Evolutionary conservation across 2,113 vertebrate genomes (phyloP), one percentile per base, ranked within the genome.

Genomic region (Cyanocitta stelleri): DNA sequence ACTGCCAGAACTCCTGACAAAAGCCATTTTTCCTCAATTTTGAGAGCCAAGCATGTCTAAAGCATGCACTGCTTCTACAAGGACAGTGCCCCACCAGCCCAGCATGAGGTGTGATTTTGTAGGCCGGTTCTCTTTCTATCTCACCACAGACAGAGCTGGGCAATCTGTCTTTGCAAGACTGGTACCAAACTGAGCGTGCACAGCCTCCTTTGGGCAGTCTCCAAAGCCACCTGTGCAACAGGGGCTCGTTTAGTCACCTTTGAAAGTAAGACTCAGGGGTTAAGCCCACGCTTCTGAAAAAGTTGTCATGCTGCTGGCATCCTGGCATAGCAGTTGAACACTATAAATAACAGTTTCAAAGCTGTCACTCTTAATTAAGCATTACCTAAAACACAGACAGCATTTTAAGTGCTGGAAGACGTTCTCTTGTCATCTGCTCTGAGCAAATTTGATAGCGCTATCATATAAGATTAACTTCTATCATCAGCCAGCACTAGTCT

Each of bases 321-420:
- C 80, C 71, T 37, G 16, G 68, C 79, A 90, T 7, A 63, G 75
- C 80, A 90, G 55, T 86, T 41, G 52, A 86, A 74, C n/a, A 44
- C 68, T 89, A 95, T 84, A 97, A 95, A 97, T 95, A 97, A 88
- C 37, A 35, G 39, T 66, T 89, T 84, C 59, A 89, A 90, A 95
- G 84, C 73, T 86, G 92, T 86, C 89, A 88, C 51, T 95, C 92
- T 92, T 92, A 86, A 97, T 95, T 97, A 93, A 92, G 73, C 72
- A 71, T 44, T 81, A 89, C 64, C 88, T 95, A 90, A 95, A 96
- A 89, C 83, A 96, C 46, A 87, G 73, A 89, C 85, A 90, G 85
- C 64, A 88, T 90, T 93, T 83, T 81, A 92, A 93, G 96, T 59
- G 79, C 79, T 92, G 86, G 64, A 94, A 92, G 67, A 92, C 22